Conservation (phyloP, 2,888 invertebrate genomes). For the Melolontha melolontha region DNA sequence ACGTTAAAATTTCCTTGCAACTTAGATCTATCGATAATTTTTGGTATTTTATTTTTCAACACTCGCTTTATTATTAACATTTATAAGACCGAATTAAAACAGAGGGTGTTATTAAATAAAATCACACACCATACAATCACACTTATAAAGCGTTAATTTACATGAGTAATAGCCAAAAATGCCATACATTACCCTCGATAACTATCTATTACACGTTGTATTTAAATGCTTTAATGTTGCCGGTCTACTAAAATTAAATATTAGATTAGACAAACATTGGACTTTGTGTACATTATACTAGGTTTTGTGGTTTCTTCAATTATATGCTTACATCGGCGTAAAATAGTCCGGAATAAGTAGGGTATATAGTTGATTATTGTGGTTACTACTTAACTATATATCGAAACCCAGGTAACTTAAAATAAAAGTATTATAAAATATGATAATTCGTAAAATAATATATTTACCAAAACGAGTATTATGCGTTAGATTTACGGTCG, state of each 20-base stretch:
- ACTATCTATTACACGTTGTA: constrained; percentile 59
- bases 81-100: constrained; percentile 53
- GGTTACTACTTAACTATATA: too few relatives aligned
- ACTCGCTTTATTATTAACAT: constrained; percentile 47
- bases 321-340: too few relatives aligned
- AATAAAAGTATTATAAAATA: too few relatives aligned
- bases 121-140: constrained; percentile 61
- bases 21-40: constrained; percentile 42
- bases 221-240: constrained; percentile 50
- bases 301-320: too few relatives aligned
- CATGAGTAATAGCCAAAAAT: constrained; percentile 64
- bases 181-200: constrained; percentile 61
- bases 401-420: too few relatives aligned
- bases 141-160: constrained; percentile 62
- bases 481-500: too few relatives aligned
- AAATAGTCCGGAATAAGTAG: too few relatives aligned
- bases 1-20: constrained; percentile 30
- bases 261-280: constrained; percentile 29
- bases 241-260: constrained; percentile 19
- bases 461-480: too few relatives aligned
- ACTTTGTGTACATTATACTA: constrained; percentile 7
- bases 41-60: constrained; percentile 43
- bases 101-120: constrained; percentile 62
- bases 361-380: too few relatives aligned
- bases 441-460: too few relatives aligned